These are phyloP conservation scores for Lucinisca nassula DNA, from an alignment of 2,888 invertebrate genomes.

Conservation along the genomic window DNA sequence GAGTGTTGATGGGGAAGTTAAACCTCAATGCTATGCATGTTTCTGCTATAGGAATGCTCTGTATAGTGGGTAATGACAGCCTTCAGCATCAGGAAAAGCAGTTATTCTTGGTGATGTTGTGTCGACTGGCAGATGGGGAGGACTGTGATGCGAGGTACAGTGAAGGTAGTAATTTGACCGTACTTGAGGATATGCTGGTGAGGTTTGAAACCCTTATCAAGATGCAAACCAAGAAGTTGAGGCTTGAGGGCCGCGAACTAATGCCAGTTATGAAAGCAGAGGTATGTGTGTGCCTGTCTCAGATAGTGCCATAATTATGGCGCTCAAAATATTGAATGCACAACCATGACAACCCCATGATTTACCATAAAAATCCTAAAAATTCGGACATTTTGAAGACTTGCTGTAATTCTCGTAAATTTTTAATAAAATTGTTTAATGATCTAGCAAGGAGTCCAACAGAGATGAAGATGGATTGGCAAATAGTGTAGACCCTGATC, in stretches of 20 bases:
- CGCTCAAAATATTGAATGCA: no score
- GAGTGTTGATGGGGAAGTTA: no score
- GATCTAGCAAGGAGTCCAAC: no score
- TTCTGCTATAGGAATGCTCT: background rate
- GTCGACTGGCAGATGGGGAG: conserved; percentile 66
- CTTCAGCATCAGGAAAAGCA: conserved; percentile 23
- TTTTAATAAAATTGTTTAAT: no score
- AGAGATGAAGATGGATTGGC: no score
- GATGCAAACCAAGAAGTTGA: conserved; percentile 23
- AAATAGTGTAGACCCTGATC: no score
- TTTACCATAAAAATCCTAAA: no score
- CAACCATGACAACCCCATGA: no score
- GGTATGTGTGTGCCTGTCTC: no score
- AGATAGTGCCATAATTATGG: no score
- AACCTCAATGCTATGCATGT: background rate
- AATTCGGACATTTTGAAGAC: no score
- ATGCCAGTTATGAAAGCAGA: conserved; percentile 40
- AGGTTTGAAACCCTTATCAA: conserved; percentile 46
- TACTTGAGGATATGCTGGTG: conserved; percentile 62
- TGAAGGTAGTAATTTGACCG: conserved; percentile 49
- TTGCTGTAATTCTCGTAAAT: no score
- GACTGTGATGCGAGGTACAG: conserved; percentile 54
- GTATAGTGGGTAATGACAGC: background rate
- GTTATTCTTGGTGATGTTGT: conserved; percentile 60
- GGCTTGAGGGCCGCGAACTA: conserved; percentile 22